A percentile compares a stretch with the other conserved stretches of the same genome.
phyloP scores from a whole-genome alignment of 2,888 invertebrate genomes.

The Gibbula magus region DNA sequence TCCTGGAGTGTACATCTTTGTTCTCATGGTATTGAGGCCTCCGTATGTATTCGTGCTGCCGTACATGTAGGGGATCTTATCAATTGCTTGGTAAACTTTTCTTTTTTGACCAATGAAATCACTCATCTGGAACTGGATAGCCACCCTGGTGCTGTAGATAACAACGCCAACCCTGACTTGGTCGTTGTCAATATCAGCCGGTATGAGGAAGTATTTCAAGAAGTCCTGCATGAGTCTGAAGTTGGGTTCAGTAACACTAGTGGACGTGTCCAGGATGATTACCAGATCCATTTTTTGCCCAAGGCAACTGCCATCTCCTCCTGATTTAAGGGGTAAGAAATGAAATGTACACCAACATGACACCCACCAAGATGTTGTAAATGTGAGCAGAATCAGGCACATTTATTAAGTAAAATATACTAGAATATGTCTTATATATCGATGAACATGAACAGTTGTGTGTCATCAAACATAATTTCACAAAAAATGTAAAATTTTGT shows the following conservation, averaged over 20 bases:
- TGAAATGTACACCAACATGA: too few relatives aligned
- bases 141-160: conserved; percentile 58
- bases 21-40: conserved; percentile 61
- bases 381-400: too few relatives aligned
- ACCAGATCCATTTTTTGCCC: conserved; percentile 63
- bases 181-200: conserved; percentile 60
- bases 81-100: conserved; percentile 53
- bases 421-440: too few relatives aligned
- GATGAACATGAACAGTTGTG: too few relatives aligned
- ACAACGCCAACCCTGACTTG: conserved; percentile 63
- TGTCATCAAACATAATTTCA: too few relatives aligned
- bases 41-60: conserved; percentile 71
- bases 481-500: too few relatives aligned
- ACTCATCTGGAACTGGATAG: conserved; percentile 64
- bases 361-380: too few relatives aligned
- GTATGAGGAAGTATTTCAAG: conserved; percentile 60
- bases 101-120: conserved; percentile 41
- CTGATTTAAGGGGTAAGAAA: too few relatives aligned
- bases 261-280: conserved; percentile 71
- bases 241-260: conserved; percentile 68
- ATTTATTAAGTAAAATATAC: too few relatives aligned
- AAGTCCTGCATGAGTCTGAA: conserved; percentile 66
- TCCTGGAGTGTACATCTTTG: conserved; percentile 42
- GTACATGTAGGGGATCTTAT: conserved; percentile 55
- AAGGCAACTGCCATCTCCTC: conserved; percentile 29